Evolutionary conservation across 2,888 invertebrate species (phyloP).

Genomic region (Mechanitis messenoides): DNA sequence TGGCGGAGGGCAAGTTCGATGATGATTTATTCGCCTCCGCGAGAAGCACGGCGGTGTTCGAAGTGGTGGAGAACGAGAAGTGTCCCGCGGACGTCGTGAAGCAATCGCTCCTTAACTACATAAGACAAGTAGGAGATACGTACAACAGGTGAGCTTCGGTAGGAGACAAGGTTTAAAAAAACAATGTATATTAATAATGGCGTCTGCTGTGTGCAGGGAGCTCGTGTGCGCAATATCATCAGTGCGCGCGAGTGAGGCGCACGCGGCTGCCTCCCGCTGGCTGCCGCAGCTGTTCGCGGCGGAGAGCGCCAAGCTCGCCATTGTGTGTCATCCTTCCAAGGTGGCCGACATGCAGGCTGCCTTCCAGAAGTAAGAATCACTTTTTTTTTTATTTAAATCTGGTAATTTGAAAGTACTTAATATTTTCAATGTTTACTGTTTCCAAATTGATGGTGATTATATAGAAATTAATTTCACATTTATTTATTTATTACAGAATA

Average conservation of each 20-base stretch:
- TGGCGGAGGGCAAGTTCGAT: slow-evolving; percentile 81
- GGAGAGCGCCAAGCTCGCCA: slow-evolving; percentile 76
- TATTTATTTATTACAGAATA: slow-evolving; percentile 68
- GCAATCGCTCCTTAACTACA: slow-evolving; percentile 84
- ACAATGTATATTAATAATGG: too few relatives aligned
- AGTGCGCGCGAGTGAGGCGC: slow-evolving; percentile 79
- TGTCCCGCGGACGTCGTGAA: slow-evolving; percentile 84
- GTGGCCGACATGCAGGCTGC: slow-evolving; percentile 79
- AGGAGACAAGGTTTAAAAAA: background rate
- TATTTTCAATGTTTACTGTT: too few relatives aligned
- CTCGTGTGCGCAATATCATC: slow-evolving; percentile 80
- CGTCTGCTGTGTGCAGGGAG: slow-evolving; percentile 57
- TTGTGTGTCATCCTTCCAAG: slow-evolving; percentile 87
- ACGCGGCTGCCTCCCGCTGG: slow-evolving; percentile 82
- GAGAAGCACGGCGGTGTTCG: slow-evolving; percentile 90
- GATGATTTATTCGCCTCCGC: slow-evolving; percentile 87
- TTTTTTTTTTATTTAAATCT: too few relatives aligned
- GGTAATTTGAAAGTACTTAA: too few relatives aligned
- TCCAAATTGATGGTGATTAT: too few relatives aligned
- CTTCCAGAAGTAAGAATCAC: slow-evolving; percentile 78
- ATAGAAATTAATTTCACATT: too few relatives aligned
- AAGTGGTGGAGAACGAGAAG: slow-evolving; percentile 88
- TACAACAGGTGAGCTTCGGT: slow-evolving; percentile 77
- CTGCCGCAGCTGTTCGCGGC: slow-evolving; percentile 81
- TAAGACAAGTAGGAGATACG: slow-evolving; percentile 79